These are phyloP conservation scores for Orthosia gracilis DNA, from an alignment of 2,888 invertebrate genomes.

Conservation along the genomic window DNA sequence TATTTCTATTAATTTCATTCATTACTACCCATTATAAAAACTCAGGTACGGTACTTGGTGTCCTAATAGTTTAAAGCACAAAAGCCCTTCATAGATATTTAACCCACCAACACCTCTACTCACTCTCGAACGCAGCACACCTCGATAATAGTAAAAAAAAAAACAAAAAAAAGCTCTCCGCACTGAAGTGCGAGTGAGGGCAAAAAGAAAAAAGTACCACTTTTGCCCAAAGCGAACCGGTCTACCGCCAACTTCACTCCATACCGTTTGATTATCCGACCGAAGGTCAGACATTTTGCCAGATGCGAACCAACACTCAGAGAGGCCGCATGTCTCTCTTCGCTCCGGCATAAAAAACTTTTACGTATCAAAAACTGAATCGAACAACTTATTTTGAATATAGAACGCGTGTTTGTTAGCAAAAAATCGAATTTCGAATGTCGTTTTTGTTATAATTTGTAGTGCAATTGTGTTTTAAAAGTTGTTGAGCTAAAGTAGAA, in stretches of 20 bases:
- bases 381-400: slow-evolving; percentile 67
- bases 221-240: slow-evolving; percentile 89
- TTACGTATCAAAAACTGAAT: slow-evolving; percentile 72
- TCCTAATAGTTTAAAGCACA: not conserved
- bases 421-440: slow-evolving; percentile 32
- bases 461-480: slow-evolving; percentile 55
- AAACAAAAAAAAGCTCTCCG: slow-evolving; percentile 60
- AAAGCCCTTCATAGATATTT: not conserved
- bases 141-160: slow-evolving; percentile 30
- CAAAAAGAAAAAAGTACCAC: slow-evolving; percentile 79
- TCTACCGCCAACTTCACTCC: slow-evolving; percentile 84
- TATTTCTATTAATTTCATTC: not conserved
- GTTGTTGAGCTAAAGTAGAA: slow-evolving; percentile 74
- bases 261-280: slow-evolving; percentile 82
- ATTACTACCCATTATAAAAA: not conserved
- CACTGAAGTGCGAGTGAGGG: slow-evolving; percentile 72
- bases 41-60: not conserved
- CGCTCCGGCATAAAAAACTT: slow-evolving; percentile 73
- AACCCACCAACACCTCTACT: slow-evolving; percentile 27
- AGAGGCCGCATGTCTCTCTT: slow-evolving; percentile 70
- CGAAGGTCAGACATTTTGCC: slow-evolving; percentile 84
- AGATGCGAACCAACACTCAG: slow-evolving; percentile 74
- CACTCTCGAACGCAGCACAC: slow-evolving; percentile 34
- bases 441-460: slow-evolving; percentile 44
- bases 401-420: slow-evolving; percentile 34